Evolutionary conservation across 2,888 invertebrate species (phyloP), one percentile per base, ranked within the genome.

Genomic region (Sarcophaga variegata): DNA sequence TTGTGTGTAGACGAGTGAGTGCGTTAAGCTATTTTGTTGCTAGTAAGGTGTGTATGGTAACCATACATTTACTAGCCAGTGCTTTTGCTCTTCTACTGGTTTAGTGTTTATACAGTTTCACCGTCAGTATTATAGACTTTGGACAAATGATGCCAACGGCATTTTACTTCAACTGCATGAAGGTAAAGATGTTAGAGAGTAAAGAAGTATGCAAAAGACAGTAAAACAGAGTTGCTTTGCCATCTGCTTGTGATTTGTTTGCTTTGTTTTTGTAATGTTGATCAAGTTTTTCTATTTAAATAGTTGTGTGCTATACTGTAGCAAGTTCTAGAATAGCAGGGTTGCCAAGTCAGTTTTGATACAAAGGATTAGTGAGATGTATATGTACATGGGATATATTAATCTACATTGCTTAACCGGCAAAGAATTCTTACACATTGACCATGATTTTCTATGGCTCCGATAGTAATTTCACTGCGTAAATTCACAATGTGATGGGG

Each of bases 101-200:
- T 78, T 66, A 49, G 22, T 54, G 75, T 83, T 85, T 88, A 84
- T 79, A 80, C 80, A 67, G 86, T 80, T 87, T 81, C 75, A 78
- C 82, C 85, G 82, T 86, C 83, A 83, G 85, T 80, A 74, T 81
- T 78, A 84, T 85, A 80, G 80, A 82, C 75, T 85, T 80, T 79
- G 82, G 84, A 84, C 88, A 87, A 88, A 88, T 88, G 88, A 86
- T 83, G 88, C 85, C 85, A 85, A 81, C 80, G 82, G 88, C 88
- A 60, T 45, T 69, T 76, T 64, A 45, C 71, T 59, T 11, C n/a
- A 17, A 49, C 37, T 69, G 22, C 37, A 71, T 37, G 14, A 22
- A 8, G 17, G 12, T 4, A n/a, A 22, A 22, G 47, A 37, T 25
- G 75, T 5, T 14, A 22, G 59, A 67, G 63, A 80, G 62, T 69